phyloP scores from a whole-genome alignment of 2,888 invertebrate species.

The Hylaea fasciaria region DNA sequence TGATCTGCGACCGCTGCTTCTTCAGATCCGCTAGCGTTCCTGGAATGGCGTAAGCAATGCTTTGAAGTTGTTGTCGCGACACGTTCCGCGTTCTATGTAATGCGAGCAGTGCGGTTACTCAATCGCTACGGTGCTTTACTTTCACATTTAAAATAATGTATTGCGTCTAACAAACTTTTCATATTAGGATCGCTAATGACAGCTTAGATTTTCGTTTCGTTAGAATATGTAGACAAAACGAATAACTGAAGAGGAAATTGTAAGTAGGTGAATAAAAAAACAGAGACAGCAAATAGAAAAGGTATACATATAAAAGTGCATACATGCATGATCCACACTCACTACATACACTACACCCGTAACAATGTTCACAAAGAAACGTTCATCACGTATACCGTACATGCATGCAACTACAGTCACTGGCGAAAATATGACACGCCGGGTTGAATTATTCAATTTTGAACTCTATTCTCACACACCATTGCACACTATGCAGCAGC shows the following conservation, averaged over 20 bases:
- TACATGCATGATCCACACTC: conserved; percentile 26
- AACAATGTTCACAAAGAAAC: conserved; percentile 21
- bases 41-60: conserved; percentile 57
- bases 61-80: conserved; percentile 30
- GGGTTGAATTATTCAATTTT: conserved; percentile 1
- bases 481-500: not conserved
- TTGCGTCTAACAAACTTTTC: conserved; percentile 13
- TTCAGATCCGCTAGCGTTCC: conserved; percentile 96
- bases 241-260: conserved; percentile 3
- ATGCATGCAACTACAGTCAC: conserved; percentile 32
- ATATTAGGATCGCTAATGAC: not conserved
- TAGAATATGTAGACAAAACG: not conserved
- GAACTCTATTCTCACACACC: not conserved
- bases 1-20: conserved; percentile 94
- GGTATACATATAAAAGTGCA: conserved; percentile 20
- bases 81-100: conserved; percentile 23
- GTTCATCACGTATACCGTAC: conserved; percentile 17
- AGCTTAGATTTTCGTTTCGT: not conserved
- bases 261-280: conserved; percentile 18
- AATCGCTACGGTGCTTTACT: conserved; percentile 53
- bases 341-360: conserved; percentile 23
- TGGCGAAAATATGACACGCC: conserved; percentile 39
- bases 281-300: conserved; percentile 16
- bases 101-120: conserved; percentile 48
- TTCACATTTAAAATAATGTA: conserved; percentile 43